These are phyloP conservation scores for Poeciliopsis turneri DNA, from an alignment of 2,797 vertebrate species.

Conservation along the genomic window DNA sequence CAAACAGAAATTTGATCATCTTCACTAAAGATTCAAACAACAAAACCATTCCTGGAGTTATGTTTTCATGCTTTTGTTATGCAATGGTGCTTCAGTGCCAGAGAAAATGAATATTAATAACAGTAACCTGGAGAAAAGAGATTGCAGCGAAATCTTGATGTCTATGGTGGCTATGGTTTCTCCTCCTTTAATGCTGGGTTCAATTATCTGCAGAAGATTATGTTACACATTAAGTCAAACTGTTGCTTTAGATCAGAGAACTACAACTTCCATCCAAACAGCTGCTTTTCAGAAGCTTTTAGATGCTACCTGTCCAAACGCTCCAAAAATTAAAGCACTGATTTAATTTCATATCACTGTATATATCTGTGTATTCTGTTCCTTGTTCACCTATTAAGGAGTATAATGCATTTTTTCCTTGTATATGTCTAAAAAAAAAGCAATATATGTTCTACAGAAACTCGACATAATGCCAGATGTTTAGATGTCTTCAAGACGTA, in stretches of 20 bases:
- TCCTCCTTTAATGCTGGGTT: slow-evolving; percentile 79
- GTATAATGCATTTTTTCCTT: too few relatives aligned
- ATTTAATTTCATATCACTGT: neutral
- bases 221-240: neutral
- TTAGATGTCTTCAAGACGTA: neutral
- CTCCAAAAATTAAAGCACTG: neutral
- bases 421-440: too few relatives aligned
- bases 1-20: slow-evolving; percentile 2
- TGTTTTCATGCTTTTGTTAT: neutral
- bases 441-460: neutral
- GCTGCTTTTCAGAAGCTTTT: neutral
- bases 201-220: slow-evolving; percentile 82
- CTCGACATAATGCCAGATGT: too few relatives aligned
- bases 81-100: neutral
- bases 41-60: neutral
- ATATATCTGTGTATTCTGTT: too few relatives aligned
- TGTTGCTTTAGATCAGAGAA: neutral
- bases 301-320: neutral
- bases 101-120: neutral
- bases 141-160: slow-evolving; percentile 81
- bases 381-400: too few relatives aligned
- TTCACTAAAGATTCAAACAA: neutral
- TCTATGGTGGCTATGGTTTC: slow-evolving; percentile 80
- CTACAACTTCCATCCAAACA: neutral
- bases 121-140: slow-evolving; percentile 79